Evolutionary conservation across 2,797 vertebrate genomes (phyloP).

Genomic region (Carapus acus): DNA sequence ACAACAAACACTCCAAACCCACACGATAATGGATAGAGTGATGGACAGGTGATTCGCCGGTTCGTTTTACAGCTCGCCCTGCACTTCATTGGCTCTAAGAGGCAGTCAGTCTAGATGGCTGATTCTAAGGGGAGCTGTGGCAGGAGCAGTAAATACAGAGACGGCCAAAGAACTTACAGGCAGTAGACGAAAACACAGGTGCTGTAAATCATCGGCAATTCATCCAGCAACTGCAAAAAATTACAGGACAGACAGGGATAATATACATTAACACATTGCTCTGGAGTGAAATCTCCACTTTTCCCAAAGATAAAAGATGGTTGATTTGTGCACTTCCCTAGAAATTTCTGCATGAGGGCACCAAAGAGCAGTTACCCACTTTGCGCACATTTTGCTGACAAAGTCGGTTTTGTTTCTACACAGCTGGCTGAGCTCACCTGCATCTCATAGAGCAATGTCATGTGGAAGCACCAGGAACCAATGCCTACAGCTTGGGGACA

Average conservation of each 20-base stretch:
- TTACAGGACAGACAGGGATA: conserved; percentile 25
- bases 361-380: neutral
- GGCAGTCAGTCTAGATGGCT: neutral
- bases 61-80: conserved; percentile 15
- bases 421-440: conserved; percentile 83
- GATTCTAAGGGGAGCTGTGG: neutral
- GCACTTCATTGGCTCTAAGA: neutral
- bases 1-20: neutral
- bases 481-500: conserved; percentile 87
- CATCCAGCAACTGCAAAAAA: conserved; percentile 90
- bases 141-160: conserved; percentile 16
- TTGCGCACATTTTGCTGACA: neutral
- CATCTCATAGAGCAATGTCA: conserved; percentile 99
- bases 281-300: neutral
- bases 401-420: too few relatives aligned
- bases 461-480: conserved; percentile 99
- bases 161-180: conserved; percentile 81
- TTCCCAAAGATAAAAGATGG: neutral
- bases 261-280: neutral
- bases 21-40: conserved; percentile 2
- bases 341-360: neutral
- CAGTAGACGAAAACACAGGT: conserved; percentile 97
- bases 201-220: conserved; percentile 99
- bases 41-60: neutral
- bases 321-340: conserved; percentile 1